Evolutionary conservation across 2,888 invertebrate species (phyloP).

Genomic region (Seladonia tumulorum): DNA sequence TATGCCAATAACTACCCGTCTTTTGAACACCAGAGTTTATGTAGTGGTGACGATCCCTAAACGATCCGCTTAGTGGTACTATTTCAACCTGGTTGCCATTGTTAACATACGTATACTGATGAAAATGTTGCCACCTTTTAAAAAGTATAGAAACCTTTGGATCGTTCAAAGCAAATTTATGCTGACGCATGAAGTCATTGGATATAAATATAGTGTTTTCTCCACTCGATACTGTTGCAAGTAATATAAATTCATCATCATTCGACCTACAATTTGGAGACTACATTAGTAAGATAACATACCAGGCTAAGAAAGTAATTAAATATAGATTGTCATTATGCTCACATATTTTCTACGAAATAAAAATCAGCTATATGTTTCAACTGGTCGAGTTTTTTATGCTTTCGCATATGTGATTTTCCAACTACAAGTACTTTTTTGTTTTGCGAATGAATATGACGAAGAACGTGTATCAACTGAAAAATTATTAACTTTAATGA

Average conservation of each 20-base stretch:
- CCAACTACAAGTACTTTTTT: background rate
- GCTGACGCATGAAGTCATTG: slow-evolving; percentile 1
- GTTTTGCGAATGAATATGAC: background rate
- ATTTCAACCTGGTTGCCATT: rapidly evolving
- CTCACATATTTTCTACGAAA: background rate
- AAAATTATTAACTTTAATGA: background rate
- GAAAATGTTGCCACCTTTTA: background rate
- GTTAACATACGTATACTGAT: background rate
- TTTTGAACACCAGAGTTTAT: background rate
- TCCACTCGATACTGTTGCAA: background rate
- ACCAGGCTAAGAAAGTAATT: background rate
- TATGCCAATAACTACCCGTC: background rate
- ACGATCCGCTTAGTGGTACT: background rate
- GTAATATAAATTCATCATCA: background rate
- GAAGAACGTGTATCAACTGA: background rate
- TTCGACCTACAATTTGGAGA: background rate
- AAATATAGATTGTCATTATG: background rate
- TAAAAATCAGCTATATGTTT: background rate
- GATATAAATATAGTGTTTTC: background rate
- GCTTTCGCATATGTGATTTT: background rate
- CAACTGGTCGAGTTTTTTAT: background rate
- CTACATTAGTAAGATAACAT: background rate
- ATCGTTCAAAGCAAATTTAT: background rate
- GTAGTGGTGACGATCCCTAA: background rate
- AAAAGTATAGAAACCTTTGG: background rate